Conservation (phyloP, 2,113 vertebrate species). For the Uria aalge region DNA sequence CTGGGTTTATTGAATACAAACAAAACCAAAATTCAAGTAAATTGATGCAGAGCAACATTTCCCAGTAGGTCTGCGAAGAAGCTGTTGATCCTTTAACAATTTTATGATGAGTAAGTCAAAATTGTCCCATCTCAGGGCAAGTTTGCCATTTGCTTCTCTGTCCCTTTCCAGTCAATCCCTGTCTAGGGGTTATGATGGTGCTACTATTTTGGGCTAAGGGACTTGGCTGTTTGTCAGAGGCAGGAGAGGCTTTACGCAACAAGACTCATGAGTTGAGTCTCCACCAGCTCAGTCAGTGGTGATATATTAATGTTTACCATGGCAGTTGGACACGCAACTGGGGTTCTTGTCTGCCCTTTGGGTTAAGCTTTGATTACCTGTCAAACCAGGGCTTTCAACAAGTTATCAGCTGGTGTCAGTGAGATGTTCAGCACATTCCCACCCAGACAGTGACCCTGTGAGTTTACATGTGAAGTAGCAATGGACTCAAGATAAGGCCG, state of each 20-base stretch:
- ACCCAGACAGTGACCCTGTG: not conserved
- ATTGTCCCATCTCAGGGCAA: not conserved
- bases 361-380: not conserved
- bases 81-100: not conserved
- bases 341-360: not conserved
- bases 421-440: not conserved
- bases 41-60: not conserved
- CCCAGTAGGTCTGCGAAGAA: accelerated
- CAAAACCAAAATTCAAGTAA: not conserved
- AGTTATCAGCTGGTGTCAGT: not conserved
- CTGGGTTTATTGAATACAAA: not conserved
- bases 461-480: not conserved
- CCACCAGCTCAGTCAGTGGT: not conserved
- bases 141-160: not conserved
- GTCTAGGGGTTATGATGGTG: too few relatives aligned
- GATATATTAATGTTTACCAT: not conserved
- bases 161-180: not conserved
- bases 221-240: not conserved
- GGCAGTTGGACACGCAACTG: accelerated
- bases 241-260: not conserved
- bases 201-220: not conserved
- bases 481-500: not conserved
- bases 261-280: not conserved
- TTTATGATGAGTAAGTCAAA: not conserved
- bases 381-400: not conserved